A percentile compares a stretch with the other conserved stretches of the same genome.
phyloP scores from a whole-genome alignment of 2,113 vertebrate genomes.

The Lophotis ruficrista region DNA sequence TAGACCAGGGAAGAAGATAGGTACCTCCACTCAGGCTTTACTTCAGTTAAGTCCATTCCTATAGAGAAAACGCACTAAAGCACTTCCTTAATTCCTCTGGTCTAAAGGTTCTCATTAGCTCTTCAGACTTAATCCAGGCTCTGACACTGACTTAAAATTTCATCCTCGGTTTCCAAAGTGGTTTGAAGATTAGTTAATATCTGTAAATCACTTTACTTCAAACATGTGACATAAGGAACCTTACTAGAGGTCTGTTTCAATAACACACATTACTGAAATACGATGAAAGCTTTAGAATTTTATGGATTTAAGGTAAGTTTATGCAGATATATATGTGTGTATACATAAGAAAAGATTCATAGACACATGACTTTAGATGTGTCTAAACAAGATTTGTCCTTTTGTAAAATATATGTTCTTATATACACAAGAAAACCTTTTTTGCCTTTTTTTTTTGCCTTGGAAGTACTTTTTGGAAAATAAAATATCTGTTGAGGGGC shows the following conservation, averaged over 20 bases:
- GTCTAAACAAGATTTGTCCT: background rate
- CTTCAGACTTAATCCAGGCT: background rate
- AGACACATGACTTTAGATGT: background rate
- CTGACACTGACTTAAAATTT: slow-evolving; percentile 4
- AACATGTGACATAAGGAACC: background rate
- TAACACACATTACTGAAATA: background rate
- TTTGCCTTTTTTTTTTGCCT: background rate
- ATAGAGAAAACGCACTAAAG: background rate
- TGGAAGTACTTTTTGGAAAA: background rate
- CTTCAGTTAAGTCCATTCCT: background rate
- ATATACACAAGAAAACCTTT: background rate
- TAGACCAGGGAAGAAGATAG: background rate
- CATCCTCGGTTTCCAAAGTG: background rate
- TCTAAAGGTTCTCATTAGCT: slow-evolving; percentile 15
- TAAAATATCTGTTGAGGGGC: background rate
- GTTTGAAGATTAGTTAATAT: background rate
- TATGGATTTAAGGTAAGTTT: slow-evolving; percentile 30
- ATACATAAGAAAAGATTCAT: background rate
- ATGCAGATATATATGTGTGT: background rate
- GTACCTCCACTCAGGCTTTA: background rate
- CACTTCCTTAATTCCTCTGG: slow-evolving; percentile 22
- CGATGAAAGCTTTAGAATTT: slow-evolving; percentile 29
- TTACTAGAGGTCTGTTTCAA: slow-evolving; percentile 18
- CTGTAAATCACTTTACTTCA: background rate
- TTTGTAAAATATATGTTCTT: background rate